These are phyloP conservation scores for Malacoraja senta DNA, from an alignment of 2,797 vertebrate species.

Conservation along the genomic window DNA sequence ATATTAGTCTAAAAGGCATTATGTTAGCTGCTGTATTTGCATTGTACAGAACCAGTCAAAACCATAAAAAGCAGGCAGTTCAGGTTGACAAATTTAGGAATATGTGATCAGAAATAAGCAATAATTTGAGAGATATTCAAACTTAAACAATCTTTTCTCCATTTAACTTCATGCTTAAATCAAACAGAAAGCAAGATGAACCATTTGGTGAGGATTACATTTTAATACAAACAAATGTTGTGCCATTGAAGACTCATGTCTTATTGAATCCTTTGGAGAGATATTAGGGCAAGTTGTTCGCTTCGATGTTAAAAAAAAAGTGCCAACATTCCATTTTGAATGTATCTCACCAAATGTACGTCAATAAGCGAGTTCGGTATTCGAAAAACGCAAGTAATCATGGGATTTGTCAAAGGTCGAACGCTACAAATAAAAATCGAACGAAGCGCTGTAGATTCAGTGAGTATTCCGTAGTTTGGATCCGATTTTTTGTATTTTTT, in stretches of 20 bases:
- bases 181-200: neutral
- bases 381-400: too few species aligned
- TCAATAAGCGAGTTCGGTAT: too few species aligned
- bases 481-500: too few species aligned
- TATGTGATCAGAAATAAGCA: too few species aligned
- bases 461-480: too few species aligned
- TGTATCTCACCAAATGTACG: neutral
- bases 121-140: neutral
- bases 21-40: neutral
- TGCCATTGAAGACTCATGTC: neutral
- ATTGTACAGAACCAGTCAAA: neutral
- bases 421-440: too few species aligned
- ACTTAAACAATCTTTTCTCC: neutral
- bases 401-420: too few species aligned
- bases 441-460: too few species aligned
- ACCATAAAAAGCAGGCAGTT: neutral
- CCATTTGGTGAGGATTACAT: too few species aligned
- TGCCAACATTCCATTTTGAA: neutral
- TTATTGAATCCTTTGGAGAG: neutral
- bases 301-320: neutral
- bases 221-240: neutral
- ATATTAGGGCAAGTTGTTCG: neutral
- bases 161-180: neutral
- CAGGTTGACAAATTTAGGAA: neutral
- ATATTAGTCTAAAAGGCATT: neutral